These are phyloP conservation scores for Cheilosia pagana DNA, from an alignment of 2,888 invertebrate species.

Conservation along the genomic window DNA sequence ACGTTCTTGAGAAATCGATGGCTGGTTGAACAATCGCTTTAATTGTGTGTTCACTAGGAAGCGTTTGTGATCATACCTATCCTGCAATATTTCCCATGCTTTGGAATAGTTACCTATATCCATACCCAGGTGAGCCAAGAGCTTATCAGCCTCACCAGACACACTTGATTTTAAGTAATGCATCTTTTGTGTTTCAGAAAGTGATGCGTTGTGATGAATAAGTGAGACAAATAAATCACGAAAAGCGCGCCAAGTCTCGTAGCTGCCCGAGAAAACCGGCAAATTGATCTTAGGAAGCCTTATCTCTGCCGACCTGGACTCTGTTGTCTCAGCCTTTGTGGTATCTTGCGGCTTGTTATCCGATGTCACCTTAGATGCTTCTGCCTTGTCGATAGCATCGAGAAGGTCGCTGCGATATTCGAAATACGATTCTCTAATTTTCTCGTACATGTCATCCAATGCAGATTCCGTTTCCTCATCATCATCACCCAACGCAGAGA, in stretches of 20 bases:
- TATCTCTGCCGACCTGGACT: not conserved
- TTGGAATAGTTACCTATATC: conserved; percentile 1
- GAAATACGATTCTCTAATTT: too few relatives aligned
- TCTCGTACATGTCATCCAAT: too few relatives aligned
- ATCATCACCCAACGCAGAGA: too few relatives aligned
- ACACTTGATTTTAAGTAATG: conserved; percentile 17
- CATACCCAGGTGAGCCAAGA: conserved; percentile 7
- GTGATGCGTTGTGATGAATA: not conserved
- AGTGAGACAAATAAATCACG: conserved; percentile 5
- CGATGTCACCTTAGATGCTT: too few relatives aligned
- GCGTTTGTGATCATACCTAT: not conserved
- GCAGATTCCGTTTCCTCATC: too few relatives aligned
- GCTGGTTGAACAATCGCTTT: conserved; percentile 4
- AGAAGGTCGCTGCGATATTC: too few relatives aligned
- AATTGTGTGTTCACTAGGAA: not conserved
- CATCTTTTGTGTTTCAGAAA: conserved; percentile 1
- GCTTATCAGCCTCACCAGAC: conserved; percentile 6
- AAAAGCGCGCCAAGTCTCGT: conserved; percentile 10
- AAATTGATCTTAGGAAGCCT: conserved; percentile 19
- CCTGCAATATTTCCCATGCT: not conserved
- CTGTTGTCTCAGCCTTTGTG: too few relatives aligned
- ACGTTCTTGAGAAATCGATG: not conserved
- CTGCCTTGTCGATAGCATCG: too few relatives aligned
- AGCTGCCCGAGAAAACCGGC: conserved; percentile 13
- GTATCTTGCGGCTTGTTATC: too few relatives aligned